These are phyloP conservation scores for Drosophila watanabei DNA, from an alignment of 1,140 invertebrate species.

Conservation along the genomic window DNA sequence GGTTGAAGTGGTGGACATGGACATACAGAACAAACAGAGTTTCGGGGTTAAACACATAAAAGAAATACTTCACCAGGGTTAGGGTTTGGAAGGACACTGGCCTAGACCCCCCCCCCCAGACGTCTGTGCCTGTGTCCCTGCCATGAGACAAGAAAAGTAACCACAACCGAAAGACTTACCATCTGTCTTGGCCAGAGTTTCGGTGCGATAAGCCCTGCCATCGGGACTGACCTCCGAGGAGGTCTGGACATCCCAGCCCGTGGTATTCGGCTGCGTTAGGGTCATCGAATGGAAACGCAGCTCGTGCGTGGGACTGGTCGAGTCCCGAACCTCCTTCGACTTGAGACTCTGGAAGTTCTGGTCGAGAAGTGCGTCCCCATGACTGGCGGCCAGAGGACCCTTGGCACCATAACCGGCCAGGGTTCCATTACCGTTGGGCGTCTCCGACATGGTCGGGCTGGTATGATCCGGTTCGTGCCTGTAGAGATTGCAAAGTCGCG, in stretches of 20 bases:
- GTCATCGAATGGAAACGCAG: conserved; percentile 81
- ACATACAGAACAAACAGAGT: conserved; percentile 65
- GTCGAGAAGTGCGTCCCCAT: conserved; percentile 89
- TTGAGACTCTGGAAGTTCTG: conserved; percentile 92
- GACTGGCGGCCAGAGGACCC: conserved; percentile 86
- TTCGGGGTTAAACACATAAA: conserved; percentile 39
- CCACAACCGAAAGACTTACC: conserved; percentile 59
- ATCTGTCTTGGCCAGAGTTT: conserved; percentile 80
- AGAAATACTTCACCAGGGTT: conserved; percentile 28
- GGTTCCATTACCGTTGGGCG: conserved; percentile 26
- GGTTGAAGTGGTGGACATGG: conserved; percentile 40
- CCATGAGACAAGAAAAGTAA: conserved; percentile 6
- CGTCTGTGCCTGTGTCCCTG: neutral
- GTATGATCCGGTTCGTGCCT: conserved; percentile 77
- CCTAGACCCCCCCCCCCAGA: neutral
- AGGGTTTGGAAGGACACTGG: conserved; percentile 5
- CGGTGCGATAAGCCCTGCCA: conserved; percentile 85
- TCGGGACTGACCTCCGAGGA: conserved; percentile 86
- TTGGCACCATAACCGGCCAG: conserved; percentile 69
- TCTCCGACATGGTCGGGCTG: conserved; percentile 73
- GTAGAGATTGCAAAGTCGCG: conserved; percentile 90
- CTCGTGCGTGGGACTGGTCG: conserved; percentile 89
- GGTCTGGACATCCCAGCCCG: conserved; percentile 86
- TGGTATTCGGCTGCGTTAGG: conserved; percentile 73
- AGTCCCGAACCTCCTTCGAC: conserved; percentile 91